Evolutionary conservation across 2,888 invertebrate genomes (phyloP), one percentile per base, ranked within the genome.

Genomic region (Neoascia interrupta): DNA sequence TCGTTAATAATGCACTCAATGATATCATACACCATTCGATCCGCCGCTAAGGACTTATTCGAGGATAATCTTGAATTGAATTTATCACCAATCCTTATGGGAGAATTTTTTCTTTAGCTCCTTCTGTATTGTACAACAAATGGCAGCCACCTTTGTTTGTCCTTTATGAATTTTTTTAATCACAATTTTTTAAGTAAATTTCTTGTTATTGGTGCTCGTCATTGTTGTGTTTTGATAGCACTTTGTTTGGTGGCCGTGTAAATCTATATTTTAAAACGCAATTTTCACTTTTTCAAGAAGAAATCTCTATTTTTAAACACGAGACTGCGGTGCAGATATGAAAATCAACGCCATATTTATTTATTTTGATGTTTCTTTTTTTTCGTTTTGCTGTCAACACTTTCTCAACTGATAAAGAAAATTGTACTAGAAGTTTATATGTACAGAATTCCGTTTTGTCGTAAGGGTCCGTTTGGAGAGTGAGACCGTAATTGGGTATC

Each of bases 1-100:
- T 87, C 73, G 87, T 87, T 82, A 88, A 79, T 81, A 88, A 84
- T 81, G 87, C 87, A 84, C 87, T 88, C 85, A 88, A 84, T 82
- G 88, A 86, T 86, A 88, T 86, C 88, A 88, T 88, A 85, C 86
- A 88, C 84, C 75, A 82, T 74, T 61, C 72, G 37, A 70, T 76
- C 3, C 51, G 60, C 72, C 74, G 51, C 66, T 49, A 15, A 47
- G 64, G 76, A 76, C 76, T 70, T 41, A 60, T 15, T 39, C 37
- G 13, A 31, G n/a, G 39, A 41, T 41, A 45, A 16, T 58, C 19
- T 16, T 16, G 23, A 64, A 64, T 47, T 43, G 3, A 36, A 10
- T 28, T 60, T 31, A 31, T 15, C 11, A 8, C 5, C 23, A 36
- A 18, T 68, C 16, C 21, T 45, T 21, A 26, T 13, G 11, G 23